Evolutionary conservation across 2,888 invertebrate species (phyloP), one percentile per base, ranked within the genome.

Genomic region (Meganola albula): DNA sequence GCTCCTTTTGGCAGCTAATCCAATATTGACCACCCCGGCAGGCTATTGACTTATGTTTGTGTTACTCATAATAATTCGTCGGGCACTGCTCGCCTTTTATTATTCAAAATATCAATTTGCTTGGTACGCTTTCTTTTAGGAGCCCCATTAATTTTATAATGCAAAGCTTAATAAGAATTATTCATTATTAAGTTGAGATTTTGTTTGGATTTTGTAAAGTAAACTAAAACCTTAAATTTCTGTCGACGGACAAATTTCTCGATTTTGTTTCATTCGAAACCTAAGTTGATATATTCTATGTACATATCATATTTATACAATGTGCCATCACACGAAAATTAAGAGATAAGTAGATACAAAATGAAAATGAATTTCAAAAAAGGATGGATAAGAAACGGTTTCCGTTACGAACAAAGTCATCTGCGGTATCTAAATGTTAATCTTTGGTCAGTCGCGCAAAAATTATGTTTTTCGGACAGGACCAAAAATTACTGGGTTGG

Each of bases 41-140:
- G 78, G 80, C 84, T 85, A 85, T 83, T 84, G 85, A 85, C 83
- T 85, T 83, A 65, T 84, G 82, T 84, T 85, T 84, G 82, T 79
- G 67, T 74, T 77, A 72, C 74, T 83, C 78, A 76, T 84, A 84
- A 85, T 84, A 85, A 80, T 84, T 79, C 70, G 48, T 44, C 53
- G 66, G 63, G 74, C 66, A 70, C 67, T 53, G 43, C 55, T 57
- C 63, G 58, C 64, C 77, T 83, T 85, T 84, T 84, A 85, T 84
- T 85, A 85, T 85, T 84, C 82, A 84, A 78, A 85, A 83, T 79
- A 82, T 80, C 74, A 79, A 84, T 83, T 84, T 82, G 67, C 72
- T 69, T 63, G 53, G 67, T 62, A 65, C 64, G 68, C 72, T 75
- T 79, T 80, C 79, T 74, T 80, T 77, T 58, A 52, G 52, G 44